phyloP scores from a whole-genome alignment of 1,140 invertebrate species.

The Listronotus bonariensis region DNA sequence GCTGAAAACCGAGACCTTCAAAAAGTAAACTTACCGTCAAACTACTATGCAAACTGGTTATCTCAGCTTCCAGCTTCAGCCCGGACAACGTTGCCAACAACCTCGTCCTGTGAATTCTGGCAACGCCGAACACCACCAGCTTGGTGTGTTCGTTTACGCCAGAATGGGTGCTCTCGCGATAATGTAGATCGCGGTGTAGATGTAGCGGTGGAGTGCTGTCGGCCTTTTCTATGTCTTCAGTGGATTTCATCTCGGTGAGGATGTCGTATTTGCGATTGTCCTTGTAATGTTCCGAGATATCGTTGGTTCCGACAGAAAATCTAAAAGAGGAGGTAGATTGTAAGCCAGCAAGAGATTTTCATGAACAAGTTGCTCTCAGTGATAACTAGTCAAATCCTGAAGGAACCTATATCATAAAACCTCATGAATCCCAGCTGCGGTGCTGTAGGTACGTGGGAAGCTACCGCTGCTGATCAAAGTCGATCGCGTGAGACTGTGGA shows the following conservation, averaged over 20 bases:
- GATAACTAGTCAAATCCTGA: too few relatives aligned
- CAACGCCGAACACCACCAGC: slow-evolving; percentile 64
- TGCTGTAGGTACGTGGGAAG: too few relatives aligned
- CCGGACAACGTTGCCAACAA: slow-evolving; percentile 90
- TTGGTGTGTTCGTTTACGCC: slow-evolving; percentile 48
- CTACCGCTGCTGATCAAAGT: too few relatives aligned
- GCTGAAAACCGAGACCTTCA: too few relatives aligned
- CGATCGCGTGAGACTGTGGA: too few relatives aligned
- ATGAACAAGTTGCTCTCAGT: too few relatives aligned
- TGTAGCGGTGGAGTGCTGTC: slow-evolving; percentile 46
- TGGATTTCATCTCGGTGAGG: slow-evolving; percentile 53
- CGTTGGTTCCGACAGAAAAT: slow-evolving; percentile 58
- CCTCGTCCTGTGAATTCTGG: slow-evolving; percentile 84
- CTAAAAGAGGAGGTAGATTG: too few relatives aligned
- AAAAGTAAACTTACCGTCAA: slow-evolving; percentile 59
- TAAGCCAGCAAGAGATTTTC: too few relatives aligned
- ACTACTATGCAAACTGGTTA: slow-evolving; percentile 80
- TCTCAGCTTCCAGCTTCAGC: slow-evolving; percentile 88
- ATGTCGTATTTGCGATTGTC: slow-evolving; percentile 62
- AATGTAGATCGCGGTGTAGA: slow-evolving; percentile 25
- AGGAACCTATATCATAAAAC: too few relatives aligned
- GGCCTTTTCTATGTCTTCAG: slow-evolving; percentile 58
- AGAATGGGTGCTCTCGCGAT: slow-evolving; percentile 24
- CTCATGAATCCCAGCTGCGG: too few relatives aligned
- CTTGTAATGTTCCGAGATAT: slow-evolving; percentile 60